Conservation (phyloP, 2,113 vertebrate genomes). For the Brachyistius frenatus region DNA sequence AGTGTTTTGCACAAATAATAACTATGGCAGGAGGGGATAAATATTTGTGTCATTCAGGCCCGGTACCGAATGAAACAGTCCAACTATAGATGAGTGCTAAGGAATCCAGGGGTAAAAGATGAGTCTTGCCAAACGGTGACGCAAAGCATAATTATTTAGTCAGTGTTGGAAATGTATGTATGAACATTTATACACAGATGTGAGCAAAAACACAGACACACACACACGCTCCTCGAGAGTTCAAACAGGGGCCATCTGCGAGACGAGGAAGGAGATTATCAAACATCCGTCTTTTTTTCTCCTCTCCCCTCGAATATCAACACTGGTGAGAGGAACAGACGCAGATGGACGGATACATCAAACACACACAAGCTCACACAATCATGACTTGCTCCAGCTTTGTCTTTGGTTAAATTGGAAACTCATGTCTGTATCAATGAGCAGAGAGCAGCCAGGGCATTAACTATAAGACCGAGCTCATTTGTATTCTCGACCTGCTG, state of each 20-base stretch:
- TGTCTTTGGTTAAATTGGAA: slow-evolving; percentile 31
- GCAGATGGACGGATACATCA: slow-evolving; percentile 23
- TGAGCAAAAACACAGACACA: slow-evolving; percentile 45
- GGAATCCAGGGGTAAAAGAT: slow-evolving; percentile 15
- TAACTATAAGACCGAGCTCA: slow-evolving; percentile 23
- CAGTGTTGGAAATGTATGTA: slow-evolving; percentile 18
- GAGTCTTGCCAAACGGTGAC: slow-evolving; percentile 48
- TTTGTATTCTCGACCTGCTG: slow-evolving; percentile 57
- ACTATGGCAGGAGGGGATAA: slow-evolving; percentile 30
- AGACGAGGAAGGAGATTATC: slow-evolving; percentile 58
- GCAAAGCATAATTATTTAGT: slow-evolving; percentile 54
- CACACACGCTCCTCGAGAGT: slow-evolving; percentile 43
- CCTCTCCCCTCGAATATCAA: slow-evolving; percentile 58
- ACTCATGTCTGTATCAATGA: slow-evolving; percentile 33
- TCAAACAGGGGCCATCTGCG: slow-evolving; percentile 61
- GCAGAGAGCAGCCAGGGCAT: slow-evolving; percentile 21
- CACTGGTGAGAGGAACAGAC: slow-evolving; percentile 43
- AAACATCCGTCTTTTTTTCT: slow-evolving; percentile 68
- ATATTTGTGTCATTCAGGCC: slow-evolving; percentile 51
- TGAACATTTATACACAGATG: slow-evolving; percentile 43
- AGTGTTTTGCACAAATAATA: slow-evolving; percentile 32
- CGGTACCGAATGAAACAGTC: slow-evolving; percentile 9
- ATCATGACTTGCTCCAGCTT: slow-evolving; percentile 28
- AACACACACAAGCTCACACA: slow-evolving; percentile 12
- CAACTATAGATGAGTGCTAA: slow-evolving; percentile 44